phyloP scores from a whole-genome alignment of 2,797 vertebrate species.

The Anguilla pacifica region DNA sequence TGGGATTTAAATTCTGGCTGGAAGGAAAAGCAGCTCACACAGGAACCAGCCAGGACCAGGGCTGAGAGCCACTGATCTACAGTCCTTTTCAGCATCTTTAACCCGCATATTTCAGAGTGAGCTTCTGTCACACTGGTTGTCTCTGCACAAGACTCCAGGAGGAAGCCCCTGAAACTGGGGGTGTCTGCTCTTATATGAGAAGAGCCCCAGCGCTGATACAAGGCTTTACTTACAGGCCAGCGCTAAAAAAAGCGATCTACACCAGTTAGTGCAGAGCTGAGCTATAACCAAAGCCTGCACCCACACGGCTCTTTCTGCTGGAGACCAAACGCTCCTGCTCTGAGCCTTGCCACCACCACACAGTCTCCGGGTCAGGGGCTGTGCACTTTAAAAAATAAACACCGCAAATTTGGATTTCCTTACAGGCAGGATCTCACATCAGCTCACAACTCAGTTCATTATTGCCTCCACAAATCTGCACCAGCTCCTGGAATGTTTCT shows the following conservation, averaged over 20 bases:
- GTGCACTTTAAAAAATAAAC: background rate
- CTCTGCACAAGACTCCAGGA: too few species aligned
- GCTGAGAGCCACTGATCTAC: too few species aligned
- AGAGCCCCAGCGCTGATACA: too few species aligned
- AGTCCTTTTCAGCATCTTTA: too few species aligned
- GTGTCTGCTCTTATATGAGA: too few species aligned
- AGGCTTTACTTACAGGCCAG: too few species aligned
- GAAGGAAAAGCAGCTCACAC: too few species aligned
- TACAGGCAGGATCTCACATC: background rate
- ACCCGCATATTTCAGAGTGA: too few species aligned
- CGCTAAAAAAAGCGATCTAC: background rate
- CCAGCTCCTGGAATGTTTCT: background rate
- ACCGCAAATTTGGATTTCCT: background rate
- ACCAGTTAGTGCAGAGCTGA: background rate
- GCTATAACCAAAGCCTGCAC: background rate
- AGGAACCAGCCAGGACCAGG: too few species aligned
- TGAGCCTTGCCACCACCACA: background rate
- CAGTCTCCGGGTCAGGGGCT: background rate
- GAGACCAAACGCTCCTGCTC: background rate
- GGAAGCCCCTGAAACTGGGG: too few species aligned
- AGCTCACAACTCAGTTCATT: background rate
- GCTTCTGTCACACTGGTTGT: too few species aligned
- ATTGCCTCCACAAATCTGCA: background rate
- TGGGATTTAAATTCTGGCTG: too few species aligned
- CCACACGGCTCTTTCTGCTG: background rate